Evolutionary conservation across 2,888 invertebrate species (phyloP).

Genomic region (Phorcus lineatus): DNA sequence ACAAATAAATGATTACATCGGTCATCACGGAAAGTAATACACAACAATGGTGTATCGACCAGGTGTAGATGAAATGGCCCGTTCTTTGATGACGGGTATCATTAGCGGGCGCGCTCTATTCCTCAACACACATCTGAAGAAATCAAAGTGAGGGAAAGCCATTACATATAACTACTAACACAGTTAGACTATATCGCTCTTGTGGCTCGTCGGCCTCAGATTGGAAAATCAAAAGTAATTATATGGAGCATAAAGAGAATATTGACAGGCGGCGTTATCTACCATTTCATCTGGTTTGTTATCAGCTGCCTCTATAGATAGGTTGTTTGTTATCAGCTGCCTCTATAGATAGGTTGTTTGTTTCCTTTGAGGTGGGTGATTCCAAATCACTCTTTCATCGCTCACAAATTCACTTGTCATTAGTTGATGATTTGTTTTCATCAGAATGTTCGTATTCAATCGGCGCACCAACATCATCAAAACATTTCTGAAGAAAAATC

Average conservation of each 20-base stretch:
- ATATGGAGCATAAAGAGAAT: neutral
- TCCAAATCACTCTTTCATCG: neutral
- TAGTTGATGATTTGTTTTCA: too few species aligned
- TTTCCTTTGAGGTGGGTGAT: neutral
- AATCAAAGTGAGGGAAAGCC: constrained; percentile 4
- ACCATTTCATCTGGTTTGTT: neutral
- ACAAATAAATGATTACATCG: too few species aligned
- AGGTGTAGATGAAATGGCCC: neutral
- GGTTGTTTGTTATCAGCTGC: neutral
- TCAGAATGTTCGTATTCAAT: too few species aligned
- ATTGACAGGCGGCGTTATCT: neutral
- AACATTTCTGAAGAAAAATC: too few species aligned
- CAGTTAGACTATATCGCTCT: constrained; percentile 8
- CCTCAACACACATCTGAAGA: neutral
- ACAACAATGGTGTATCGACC: neutral
- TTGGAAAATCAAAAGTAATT: constrained; percentile 18
- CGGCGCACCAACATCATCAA: too few species aligned
- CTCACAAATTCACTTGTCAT: too few species aligned
- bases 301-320: neutral
- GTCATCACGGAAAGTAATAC: too few species aligned
- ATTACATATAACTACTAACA: constrained; percentile 15
- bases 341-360: neutral
- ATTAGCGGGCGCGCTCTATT: neutral
- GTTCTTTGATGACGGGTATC: neutral
- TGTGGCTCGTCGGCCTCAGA: neutral